These are phyloP conservation scores for Tragelaphus eurycerus DNA, from an alignment of 2,797 vertebrate genomes.

Conservation along the genomic window DNA sequence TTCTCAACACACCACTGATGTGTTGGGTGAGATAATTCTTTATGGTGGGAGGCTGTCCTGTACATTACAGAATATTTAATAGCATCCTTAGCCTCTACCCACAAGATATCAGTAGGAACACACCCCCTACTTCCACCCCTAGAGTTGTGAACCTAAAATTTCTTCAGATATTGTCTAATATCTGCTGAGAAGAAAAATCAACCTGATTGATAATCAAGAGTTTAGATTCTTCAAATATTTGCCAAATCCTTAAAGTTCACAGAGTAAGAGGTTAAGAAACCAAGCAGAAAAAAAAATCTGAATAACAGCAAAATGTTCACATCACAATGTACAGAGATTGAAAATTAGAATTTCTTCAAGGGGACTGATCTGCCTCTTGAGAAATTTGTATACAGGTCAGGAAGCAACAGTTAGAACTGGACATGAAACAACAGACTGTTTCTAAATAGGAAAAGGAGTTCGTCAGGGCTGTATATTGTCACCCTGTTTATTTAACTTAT, in stretches of 20 bases:
- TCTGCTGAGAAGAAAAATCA: not conserved
- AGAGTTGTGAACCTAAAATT: not conserved
- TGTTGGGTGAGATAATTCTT: not conserved
- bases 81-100: not conserved
- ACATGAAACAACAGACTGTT: too few relatives aligned
- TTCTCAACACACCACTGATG: not conserved
- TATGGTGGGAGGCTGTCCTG: not conserved
- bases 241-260: not conserved
- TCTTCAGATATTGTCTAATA: not conserved
- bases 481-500: too few relatives aligned
- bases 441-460: too few relatives aligned
- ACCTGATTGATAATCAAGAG: not conserved
- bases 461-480: too few relatives aligned
- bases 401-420: too few relatives aligned
- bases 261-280: not conserved
- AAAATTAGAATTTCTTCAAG: not conserved
- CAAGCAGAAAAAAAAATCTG: not conserved
- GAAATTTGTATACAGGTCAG: too few relatives aligned
- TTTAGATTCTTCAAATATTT: not conserved
- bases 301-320: not conserved
- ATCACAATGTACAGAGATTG: not conserved
- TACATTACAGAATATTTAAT: not conserved
- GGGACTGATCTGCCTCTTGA: too few relatives aligned
- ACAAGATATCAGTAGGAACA: not conserved
- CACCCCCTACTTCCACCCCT: not conserved